These are phyloP conservation scores for Liopterus haemorrhoidalis DNA, from an alignment of 2,888 invertebrate species.

Conservation along the genomic window DNA sequence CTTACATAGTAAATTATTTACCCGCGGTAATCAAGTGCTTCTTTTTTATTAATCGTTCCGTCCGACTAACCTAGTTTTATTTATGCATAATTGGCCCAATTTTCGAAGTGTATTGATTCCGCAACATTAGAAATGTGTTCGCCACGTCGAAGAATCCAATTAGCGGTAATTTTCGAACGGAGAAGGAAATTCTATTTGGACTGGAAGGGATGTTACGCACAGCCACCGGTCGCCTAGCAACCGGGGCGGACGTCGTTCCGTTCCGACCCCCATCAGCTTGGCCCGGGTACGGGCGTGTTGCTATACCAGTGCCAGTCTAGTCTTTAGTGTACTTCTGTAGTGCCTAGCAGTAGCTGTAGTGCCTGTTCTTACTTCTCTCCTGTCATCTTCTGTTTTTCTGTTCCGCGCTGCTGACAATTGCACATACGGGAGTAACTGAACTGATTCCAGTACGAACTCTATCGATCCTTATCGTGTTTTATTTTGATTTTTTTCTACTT, in stretches of 20 bases:
- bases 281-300: slow-evolving; percentile 35
- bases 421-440: too few species aligned
- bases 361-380: slow-evolving; percentile 26
- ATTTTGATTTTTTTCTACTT: too few species aligned
- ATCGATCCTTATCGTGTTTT: too few species aligned
- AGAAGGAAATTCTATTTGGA: not conserved
- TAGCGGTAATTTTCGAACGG: slow-evolving; percentile 3
- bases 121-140: too few species aligned
- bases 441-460: too few species aligned
- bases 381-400: too few species aligned
- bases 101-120: too few species aligned
- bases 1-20: too few species aligned
- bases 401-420: too few species aligned
- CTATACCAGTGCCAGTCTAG: slow-evolving; percentile 32
- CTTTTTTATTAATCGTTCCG: too few species aligned
- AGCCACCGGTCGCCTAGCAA: slow-evolving; percentile 39
- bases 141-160: slow-evolving; percentile 2
- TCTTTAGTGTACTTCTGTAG: slow-evolving; percentile 34
- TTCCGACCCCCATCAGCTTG: slow-evolving; percentile 23
- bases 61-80: slow-evolving; percentile 1
- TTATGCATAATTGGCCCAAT: too few species aligned
- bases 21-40: too few species aligned
- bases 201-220: slow-evolving; percentile 26
- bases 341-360: slow-evolving; percentile 33
- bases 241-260: slow-evolving; percentile 27